Percentiles rank a stretch among this genome's conserved stretches.
Conservation (phyloP, 2,888 invertebrate species). For the Halictus ligatus region DNA sequence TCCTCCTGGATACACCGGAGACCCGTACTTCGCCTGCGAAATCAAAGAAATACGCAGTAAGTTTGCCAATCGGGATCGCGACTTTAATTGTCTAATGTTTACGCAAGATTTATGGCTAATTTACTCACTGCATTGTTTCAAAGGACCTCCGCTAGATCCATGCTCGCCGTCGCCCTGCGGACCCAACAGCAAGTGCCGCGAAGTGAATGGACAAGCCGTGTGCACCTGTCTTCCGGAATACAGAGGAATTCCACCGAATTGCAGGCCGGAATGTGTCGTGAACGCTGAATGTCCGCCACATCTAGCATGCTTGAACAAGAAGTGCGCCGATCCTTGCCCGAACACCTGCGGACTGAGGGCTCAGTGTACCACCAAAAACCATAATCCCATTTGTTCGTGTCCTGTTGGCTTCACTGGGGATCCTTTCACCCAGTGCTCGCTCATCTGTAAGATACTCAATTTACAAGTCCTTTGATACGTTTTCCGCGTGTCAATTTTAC, state of each 20-base stretch:
- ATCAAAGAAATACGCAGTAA: constrained; percentile 72
- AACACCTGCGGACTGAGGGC: constrained; percentile 95
- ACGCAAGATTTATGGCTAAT: too few relatives aligned
- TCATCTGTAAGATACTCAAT: constrained; percentile 86
- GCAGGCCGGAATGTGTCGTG: constrained; percentile 94
- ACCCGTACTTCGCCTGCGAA: constrained; percentile 89
- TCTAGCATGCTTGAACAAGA: constrained; percentile 93
- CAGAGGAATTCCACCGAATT: constrained; percentile 91
- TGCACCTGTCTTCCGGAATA: constrained; percentile 93
- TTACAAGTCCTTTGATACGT: too few relatives aligned
- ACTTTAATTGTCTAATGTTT: too few relatives aligned
- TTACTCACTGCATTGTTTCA: constrained; percentile 29
- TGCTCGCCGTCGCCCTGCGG: constrained; percentile 95
- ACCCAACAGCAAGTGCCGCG: constrained; percentile 93
- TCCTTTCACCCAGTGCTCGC: constrained; percentile 92
- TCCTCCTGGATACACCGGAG: constrained; percentile 91
- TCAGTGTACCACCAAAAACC: constrained; percentile 92
- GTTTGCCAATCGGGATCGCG: not conserved
- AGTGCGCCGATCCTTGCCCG: constrained; percentile 94
- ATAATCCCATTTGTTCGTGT: constrained; percentile 95
- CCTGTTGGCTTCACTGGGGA: constrained; percentile 94
- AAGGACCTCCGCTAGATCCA: constrained; percentile 86
- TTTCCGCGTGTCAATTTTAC: too few relatives aligned
- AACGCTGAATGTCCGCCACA: constrained; percentile 93
- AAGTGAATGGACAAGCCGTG: constrained; percentile 91